These are phyloP conservation scores for Ictalurus furcatus DNA, from an alignment of 2,113 vertebrate genomes.

Conservation along the genomic window DNA sequence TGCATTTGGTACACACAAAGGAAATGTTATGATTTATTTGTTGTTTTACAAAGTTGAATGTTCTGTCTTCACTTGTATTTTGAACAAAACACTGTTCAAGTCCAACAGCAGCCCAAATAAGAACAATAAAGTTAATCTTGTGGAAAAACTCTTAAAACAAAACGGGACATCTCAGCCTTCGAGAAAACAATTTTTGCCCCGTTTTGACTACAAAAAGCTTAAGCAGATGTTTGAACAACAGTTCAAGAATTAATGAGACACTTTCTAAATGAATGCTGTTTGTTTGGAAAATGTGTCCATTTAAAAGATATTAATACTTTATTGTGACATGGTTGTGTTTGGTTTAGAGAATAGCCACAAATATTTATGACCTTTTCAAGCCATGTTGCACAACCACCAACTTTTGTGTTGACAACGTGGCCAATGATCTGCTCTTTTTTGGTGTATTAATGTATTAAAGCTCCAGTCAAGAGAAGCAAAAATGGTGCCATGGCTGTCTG, in stretches of 20 bases:
- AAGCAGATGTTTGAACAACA: conserved; percentile 21
- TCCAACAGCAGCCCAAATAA: conserved; percentile 48
- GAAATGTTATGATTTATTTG: conserved; percentile 15
- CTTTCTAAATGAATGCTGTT: not conserved
- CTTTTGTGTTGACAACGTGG: not conserved
- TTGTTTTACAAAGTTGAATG: conserved; percentile 13
- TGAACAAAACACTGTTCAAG: conserved; percentile 46
- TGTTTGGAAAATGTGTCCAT: conserved; percentile 16
- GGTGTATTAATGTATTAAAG: conserved; percentile 15
- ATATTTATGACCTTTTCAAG: conserved; percentile 34
- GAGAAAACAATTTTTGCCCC: conserved; percentile 33
- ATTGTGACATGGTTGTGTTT: conserved; percentile 2
- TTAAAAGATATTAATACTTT: conserved; percentile 23
- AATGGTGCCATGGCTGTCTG: not conserved
- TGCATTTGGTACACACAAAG: conserved; percentile 17
- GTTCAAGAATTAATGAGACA: conserved; percentile 28
- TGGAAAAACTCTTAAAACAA: conserved; percentile 58
- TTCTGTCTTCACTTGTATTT: conserved; percentile 34
- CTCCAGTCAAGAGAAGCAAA: not conserved
- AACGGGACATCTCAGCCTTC: conserved; percentile 32
- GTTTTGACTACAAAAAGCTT: conserved; percentile 36
- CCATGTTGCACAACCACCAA: not conserved
- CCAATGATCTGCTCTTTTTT: not conserved
- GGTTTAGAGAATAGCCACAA: conserved; percentile 16
- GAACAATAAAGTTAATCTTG: conserved; percentile 60